phyloP scores from a whole-genome alignment of 2,113 vertebrate genomes.

The Apodemus sylvaticus region DNA sequence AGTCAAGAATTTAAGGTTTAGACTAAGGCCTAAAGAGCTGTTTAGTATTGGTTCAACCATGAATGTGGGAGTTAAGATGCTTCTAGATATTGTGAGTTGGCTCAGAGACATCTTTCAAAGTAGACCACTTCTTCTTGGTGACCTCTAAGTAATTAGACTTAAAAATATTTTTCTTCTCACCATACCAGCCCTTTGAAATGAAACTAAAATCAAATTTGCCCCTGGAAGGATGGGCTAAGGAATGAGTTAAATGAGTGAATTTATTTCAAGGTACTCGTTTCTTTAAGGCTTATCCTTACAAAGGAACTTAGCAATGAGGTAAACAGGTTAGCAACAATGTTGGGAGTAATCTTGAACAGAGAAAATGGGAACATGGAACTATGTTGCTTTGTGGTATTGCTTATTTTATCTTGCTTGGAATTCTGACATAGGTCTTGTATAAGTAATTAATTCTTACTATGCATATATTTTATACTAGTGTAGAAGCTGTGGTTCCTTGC shows the following conservation, averaged over 20 bases:
- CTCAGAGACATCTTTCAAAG: slow-evolving; percentile 11
- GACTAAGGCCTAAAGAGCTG: not conserved
- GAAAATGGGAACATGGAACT: slow-evolving; percentile 39
- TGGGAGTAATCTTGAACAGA: not conserved
- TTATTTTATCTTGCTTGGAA: slow-evolving; percentile 38
- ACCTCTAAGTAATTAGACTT: slow-evolving; percentile 1
- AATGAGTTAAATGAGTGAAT: slow-evolving; percentile 23
- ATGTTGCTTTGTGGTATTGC: slow-evolving; percentile 1
- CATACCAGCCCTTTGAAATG: slow-evolving; percentile 1
- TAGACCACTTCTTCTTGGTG: not conserved
- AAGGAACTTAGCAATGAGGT: slow-evolving; percentile 11
- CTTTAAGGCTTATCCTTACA: slow-evolving; percentile 14
- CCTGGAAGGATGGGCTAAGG: slow-evolving; percentile 20
- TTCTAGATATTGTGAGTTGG: slow-evolving; percentile 12
- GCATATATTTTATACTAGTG: not conserved
- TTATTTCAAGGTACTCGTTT: slow-evolving; percentile 42
- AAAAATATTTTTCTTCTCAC: slow-evolving; percentile 2
- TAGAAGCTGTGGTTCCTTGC: not conserved
- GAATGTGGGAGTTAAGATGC: not conserved
- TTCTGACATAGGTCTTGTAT: slow-evolving; percentile 35
- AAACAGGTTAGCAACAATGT: slow-evolving; percentile 28
- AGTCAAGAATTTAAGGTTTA: not conserved
- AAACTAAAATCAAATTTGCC: slow-evolving; percentile 6
- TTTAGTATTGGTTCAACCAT: not conserved
- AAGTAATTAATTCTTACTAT: slow-evolving; percentile 47